Percentiles rank a stretch among this genome's conserved stretches.
phyloP scores from a whole-genome alignment of 1,140 invertebrate genomes.

The Epicauta chinensis region DNA sequence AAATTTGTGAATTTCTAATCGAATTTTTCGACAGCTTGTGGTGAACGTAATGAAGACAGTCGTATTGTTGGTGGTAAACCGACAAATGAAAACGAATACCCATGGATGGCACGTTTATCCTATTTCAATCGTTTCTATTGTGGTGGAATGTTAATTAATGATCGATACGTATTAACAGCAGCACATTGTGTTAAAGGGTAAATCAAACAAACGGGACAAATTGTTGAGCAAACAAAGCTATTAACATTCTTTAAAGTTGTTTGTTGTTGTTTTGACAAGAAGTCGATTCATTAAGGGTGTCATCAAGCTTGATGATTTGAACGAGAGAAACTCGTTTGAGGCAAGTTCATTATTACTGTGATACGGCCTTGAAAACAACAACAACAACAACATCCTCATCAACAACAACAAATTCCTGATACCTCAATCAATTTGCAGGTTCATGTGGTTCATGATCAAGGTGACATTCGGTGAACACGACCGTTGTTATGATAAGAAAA shows the following conservation, averaged over 20 bases:
- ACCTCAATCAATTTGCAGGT: conserved; percentile 62
- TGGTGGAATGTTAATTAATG: conserved; percentile 74
- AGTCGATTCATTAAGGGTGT: too few species aligned
- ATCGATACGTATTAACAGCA: conserved; percentile 73
- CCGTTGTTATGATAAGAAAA: conserved; percentile 62
- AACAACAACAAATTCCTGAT: too few species aligned
- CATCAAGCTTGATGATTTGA: too few species aligned
- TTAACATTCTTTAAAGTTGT: too few species aligned
- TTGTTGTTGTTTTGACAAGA: too few species aligned
- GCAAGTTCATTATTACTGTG: conserved; percentile 1
- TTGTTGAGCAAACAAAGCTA: not conserved
- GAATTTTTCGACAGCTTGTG: conserved; percentile 58
- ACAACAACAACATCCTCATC: too few species aligned
- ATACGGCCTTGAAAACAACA: not conserved
- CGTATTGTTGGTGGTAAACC: conserved; percentile 71
- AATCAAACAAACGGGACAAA: conserved; percentile 25
- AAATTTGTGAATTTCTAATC: not conserved
- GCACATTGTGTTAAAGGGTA: conserved; percentile 81
- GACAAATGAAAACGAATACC: conserved; percentile 67
- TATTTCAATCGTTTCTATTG: conserved; percentile 83
- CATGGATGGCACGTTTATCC: conserved; percentile 73
- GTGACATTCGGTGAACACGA: conserved; percentile 79
- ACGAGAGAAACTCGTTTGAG: conserved; percentile 2
- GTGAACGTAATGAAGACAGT: conserved; percentile 66
- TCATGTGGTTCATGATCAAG: conserved; percentile 87